Evolutionary conservation across 2,113 vertebrate genomes (phyloP).

Genomic region (Pachypanchax playfairii): DNA sequence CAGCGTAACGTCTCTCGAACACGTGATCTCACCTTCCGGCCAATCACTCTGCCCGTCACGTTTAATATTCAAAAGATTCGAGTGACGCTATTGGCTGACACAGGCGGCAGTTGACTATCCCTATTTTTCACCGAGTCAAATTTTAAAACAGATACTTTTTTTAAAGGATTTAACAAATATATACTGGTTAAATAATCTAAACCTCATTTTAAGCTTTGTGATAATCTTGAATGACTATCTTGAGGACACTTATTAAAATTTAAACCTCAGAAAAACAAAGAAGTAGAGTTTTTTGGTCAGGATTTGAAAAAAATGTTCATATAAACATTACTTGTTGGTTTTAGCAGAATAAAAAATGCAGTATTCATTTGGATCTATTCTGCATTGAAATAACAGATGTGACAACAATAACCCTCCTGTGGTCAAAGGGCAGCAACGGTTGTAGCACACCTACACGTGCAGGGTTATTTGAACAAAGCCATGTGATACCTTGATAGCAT

Average conservation of each 20-base stretch:
- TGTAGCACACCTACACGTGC: slow-evolving; percentile 36
- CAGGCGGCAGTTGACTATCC: not conserved
- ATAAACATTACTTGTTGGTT: slow-evolving; percentile 19
- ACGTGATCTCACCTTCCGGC: slow-evolving; percentile 37
- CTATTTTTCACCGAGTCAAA: too few species aligned
- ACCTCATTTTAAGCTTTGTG: too few species aligned
- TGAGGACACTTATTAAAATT: not conserved
- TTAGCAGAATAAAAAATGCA: not conserved
- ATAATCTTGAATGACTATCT: not conserved
- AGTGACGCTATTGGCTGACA: slow-evolving; percentile 65
- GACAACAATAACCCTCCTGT: slow-evolving; percentile 55
- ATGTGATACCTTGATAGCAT: too few species aligned
- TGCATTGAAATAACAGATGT: not conserved
- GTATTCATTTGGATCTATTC: not conserved
- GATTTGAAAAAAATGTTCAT: not conserved
- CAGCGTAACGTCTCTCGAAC: slow-evolving; percentile 71
- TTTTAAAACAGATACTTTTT: not conserved
- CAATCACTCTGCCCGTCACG: slow-evolving; percentile 37
- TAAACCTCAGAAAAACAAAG: not conserved
- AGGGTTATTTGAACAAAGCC: slow-evolving; percentile 12
- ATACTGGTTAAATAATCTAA: not conserved
- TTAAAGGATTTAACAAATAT: not conserved
- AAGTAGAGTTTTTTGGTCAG: not conserved
- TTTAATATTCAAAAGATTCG: slow-evolving; percentile 67
- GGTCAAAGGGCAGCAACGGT: slow-evolving; percentile 74